Evolutionary conservation across 30 jellyfish, hydroid and myxozoan species (phyloP), one percentile per base, ranked within the genome.

Genomic region (Turritopsis rubra): DNA sequence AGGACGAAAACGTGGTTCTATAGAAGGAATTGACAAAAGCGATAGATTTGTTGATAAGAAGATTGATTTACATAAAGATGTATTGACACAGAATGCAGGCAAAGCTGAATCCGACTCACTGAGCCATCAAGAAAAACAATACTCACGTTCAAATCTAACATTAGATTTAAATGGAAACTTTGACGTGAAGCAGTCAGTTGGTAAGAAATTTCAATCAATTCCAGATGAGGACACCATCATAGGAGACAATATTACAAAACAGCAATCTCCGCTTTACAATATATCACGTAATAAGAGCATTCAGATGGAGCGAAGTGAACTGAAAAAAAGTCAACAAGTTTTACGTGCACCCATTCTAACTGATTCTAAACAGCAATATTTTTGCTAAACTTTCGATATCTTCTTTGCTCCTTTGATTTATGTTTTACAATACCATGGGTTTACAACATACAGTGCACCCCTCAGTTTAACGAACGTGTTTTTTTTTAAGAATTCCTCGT

Each of bases 1-100:
- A 27, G 77, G 77, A n/a, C 77, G 77, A n/a, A 68, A 9, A 27
- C 9, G 77, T 19, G 77, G 77, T 27, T 68, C 77, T n/a, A 7
- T 68, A 0, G 30, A 68, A 23, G 30, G 30, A 9, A 23, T 68
- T 68, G 30, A 68, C 19, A 68, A 68, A 68, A 27, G 16, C 28
- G 77, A 68, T 0, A 68, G 31, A 68, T 23, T n/a, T n/a, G 21
- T 9, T 68, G 8, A 68, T 19, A 68, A n/a, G 0, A 68, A 1
- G 30, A 19, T n/a, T 16, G 30, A 68, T 68, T 27, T 68, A 0
- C 31, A 23, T 68, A 23, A 68, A 68, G 60, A 41, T 41, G 60
- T 41, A 41, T 41, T 41, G 60, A 41, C 60, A 13, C 60, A 41
- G 13, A 41, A 41, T 41, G 60, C 60, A 41, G 60, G 5, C 60